Evolutionary conservation across 2,797 vertebrate genomes (phyloP).

Genomic region (Channa striata): DNA sequence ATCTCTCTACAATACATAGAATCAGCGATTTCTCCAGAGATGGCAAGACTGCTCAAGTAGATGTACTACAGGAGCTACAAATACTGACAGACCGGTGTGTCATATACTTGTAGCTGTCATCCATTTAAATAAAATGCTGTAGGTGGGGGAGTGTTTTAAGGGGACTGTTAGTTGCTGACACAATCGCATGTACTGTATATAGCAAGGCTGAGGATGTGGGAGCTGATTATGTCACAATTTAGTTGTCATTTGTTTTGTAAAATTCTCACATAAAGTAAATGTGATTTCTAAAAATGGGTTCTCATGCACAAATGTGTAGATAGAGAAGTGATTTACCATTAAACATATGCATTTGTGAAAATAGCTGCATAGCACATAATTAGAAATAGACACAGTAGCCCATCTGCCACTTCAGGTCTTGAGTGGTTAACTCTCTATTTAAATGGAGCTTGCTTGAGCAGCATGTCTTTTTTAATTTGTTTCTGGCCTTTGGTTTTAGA

Average conservation of each 20-base stretch:
- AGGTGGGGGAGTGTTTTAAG: constrained; percentile 15
- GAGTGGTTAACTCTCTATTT: too few relatives aligned
- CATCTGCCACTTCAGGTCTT: too few relatives aligned
- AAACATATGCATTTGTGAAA: too few relatives aligned
- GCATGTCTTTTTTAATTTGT: background rate
- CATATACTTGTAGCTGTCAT: constrained; percentile 43
- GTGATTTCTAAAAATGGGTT: constrained; percentile 2
- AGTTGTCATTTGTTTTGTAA: too few relatives aligned
- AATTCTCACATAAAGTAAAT: too few relatives aligned
- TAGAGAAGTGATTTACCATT: too few relatives aligned
- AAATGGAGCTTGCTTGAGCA: background rate
- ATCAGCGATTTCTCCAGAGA: constrained; percentile 34
- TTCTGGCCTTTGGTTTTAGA: background rate
- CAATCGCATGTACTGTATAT: background rate
- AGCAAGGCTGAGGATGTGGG: constrained; percentile 12
- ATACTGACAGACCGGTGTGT: constrained; percentile 46
- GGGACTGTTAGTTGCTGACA: constrained; percentile 37
- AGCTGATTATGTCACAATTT: too few relatives aligned
- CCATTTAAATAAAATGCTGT: constrained; percentile 44
- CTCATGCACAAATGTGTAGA: background rate
- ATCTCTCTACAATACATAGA: constrained; percentile 11
- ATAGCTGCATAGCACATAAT: too few relatives aligned
- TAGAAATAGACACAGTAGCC: too few relatives aligned
- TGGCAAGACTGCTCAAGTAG: constrained; percentile 23
- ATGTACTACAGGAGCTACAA: constrained; percentile 39